Percentiles rank a stretch among this genome's conserved stretches.
Conservation (phyloP, 2,888 invertebrate genomes). For the Oxycera nigricornis region DNA sequence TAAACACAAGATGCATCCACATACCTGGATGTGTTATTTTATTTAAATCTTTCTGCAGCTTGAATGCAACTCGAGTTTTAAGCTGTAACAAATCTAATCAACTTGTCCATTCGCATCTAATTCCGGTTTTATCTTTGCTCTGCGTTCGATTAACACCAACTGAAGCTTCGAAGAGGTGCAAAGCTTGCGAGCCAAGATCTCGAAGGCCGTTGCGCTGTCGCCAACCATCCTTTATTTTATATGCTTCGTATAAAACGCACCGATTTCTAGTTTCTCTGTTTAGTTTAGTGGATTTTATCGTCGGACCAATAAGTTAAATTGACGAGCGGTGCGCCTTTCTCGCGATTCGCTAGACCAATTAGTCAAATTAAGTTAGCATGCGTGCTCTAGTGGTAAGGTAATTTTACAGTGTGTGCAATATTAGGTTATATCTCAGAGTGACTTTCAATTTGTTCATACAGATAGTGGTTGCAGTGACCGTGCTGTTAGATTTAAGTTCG, state of each 20-base stretch:
- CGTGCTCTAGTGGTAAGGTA: slow-evolving; percentile 38
- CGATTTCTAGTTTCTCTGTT: slow-evolving; percentile 37
- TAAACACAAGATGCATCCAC: too few relatives aligned
- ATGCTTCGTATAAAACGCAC: slow-evolving; percentile 25
- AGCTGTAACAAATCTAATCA: too few relatives aligned
- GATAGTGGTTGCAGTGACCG: slow-evolving; percentile 29
- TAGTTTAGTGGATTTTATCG: slow-evolving; percentile 31
- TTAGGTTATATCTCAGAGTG: not conserved
- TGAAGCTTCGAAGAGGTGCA: not conserved
- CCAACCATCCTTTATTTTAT: slow-evolving; percentile 28
- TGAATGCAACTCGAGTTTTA: too few relatives aligned
- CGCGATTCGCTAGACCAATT: not conserved
- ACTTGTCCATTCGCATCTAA: too few relatives aligned
- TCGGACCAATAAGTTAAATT: slow-evolving; percentile 19
- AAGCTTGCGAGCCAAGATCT: slow-evolving; percentile 14
- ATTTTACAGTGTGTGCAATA: slow-evolving; percentile 12
- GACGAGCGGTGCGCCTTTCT: not conserved
- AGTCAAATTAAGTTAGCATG: slow-evolving; percentile 13
- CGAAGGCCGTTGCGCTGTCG: not conserved
- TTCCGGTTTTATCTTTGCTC: slow-evolving; percentile 32
- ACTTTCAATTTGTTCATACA: not conserved
- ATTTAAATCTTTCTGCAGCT: too few relatives aligned
- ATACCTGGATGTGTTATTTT: too few relatives aligned
- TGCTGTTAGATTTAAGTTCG: slow-evolving; percentile 14
- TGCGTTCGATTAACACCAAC: not conserved